Evolutionary conservation across 2,797 vertebrate genomes (phyloP).

Genomic region (Carcharodon carcharias): DNA sequence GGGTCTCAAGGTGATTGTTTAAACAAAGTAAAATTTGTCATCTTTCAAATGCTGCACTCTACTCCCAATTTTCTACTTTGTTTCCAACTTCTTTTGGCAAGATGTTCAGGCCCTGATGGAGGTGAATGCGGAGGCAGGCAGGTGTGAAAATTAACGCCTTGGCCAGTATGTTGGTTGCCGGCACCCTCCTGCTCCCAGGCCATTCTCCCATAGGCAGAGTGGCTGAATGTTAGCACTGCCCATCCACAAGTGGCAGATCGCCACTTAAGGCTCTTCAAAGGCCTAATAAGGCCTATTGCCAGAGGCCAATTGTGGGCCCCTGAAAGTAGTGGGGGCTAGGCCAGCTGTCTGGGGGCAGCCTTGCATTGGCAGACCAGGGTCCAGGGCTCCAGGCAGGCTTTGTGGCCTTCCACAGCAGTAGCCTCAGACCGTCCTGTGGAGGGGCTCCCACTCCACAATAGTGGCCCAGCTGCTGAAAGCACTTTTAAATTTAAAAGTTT

Average conservation of each 20-base stretch:
- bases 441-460: neutral
- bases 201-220: too few relatives aligned
- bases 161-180: neutral
- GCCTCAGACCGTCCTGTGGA: neutral
- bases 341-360: neutral
- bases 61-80: neutral
- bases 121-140: neutral
- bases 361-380: neutral
- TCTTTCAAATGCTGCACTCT: neutral
- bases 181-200: neutral
- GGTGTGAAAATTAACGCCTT: neutral
- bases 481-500: neutral
- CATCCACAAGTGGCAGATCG: neutral
- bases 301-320: neutral
- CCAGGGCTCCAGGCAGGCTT: neutral
- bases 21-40: neutral
- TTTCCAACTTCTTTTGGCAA: neutral
- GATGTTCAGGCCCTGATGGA: neutral
- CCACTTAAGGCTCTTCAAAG: neutral
- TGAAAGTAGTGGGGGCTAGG: neutral
- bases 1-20: neutral
- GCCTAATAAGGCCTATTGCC: neutral
- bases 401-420: neutral
- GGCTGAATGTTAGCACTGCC: neutral
- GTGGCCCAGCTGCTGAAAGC: too few relatives aligned